phyloP scores from a whole-genome alignment of 2,888 invertebrate species.

The Achlya flavicornis region DNA sequence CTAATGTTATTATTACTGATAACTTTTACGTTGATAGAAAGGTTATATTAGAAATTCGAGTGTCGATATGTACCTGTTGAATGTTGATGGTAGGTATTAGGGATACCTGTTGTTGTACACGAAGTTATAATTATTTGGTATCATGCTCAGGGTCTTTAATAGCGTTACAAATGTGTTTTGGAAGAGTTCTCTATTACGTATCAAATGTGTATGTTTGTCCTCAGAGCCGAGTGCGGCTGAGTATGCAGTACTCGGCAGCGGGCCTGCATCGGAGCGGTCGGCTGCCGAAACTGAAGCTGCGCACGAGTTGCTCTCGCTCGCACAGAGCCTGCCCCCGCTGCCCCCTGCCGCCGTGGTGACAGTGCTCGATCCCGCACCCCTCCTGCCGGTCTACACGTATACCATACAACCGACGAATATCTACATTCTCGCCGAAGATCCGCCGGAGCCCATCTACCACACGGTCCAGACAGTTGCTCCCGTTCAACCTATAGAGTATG shows the following conservation, averaged over 20 bases:
- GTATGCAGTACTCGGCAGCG: constrained; percentile 73
- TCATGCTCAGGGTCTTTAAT: neutral
- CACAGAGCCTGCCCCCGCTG: constrained; percentile 90
- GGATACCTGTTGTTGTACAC: neutral
- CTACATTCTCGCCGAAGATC: constrained; percentile 64
- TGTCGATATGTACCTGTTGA: neutral
- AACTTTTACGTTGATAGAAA: no score
- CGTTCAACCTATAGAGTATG: constrained; percentile 56
- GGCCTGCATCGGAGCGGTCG: constrained; percentile 81
- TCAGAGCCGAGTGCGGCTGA: constrained; percentile 49
- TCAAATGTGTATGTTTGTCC: constrained; percentile 21
- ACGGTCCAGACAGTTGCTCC: constrained; percentile 57
- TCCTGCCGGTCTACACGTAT: constrained; percentile 84
- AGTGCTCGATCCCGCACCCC: constrained; percentile 55
- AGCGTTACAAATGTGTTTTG: neutral
- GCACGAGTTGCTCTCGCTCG: constrained; percentile 90
- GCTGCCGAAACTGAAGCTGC: constrained; percentile 95
- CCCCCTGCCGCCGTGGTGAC: constrained; percentile 86
- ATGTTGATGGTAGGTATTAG: neutral
- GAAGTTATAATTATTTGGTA: no score
- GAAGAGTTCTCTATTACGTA: neutral
- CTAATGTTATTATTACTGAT: neutral
- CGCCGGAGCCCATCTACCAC: constrained; percentile 56
- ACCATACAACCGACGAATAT: constrained; percentile 84
- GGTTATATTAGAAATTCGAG: no score